Conservation (phyloP, 2,113 vertebrate species). For the Varanus komodoensis region DNA sequence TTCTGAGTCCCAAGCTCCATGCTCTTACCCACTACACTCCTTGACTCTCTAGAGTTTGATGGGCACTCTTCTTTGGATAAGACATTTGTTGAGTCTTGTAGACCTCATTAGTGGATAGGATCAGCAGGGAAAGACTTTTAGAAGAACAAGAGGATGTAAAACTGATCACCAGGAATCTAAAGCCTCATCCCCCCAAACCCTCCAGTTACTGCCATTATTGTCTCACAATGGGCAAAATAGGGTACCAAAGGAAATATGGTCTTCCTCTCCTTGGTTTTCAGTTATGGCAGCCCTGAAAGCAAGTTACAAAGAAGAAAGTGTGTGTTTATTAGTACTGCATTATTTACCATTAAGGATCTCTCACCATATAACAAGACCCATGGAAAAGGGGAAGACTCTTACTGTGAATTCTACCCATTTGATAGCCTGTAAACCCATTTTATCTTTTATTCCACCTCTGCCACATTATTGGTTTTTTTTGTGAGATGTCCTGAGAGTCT, state of each 20-base stretch:
- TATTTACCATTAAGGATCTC: neutral
- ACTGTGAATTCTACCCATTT: no score
- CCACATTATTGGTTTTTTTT: no score
- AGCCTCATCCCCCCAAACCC: neutral
- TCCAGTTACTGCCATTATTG: neutral
- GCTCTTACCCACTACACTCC: no score
- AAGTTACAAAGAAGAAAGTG: neutral
- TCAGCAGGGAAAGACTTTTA: neutral
- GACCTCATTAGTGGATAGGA: neutral
- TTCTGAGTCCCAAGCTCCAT: no score
- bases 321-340: neutral
- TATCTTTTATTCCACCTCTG: no score
- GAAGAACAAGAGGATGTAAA: neutral
- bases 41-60: neutral
- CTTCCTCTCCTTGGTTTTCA: neutral
- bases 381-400: no score
- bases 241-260: neutral
- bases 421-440: no score
- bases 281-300: neutral
- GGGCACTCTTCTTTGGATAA: neutral
- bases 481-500: no score
- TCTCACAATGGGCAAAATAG: neutral
- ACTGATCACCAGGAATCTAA: neutral
- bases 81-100: neutral
- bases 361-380: neutral